A percentile compares a stretch with the other conserved stretches of the same genome.
Evolutionary conservation across 1,140 invertebrate genomes (phyloP).

Genomic region (Neoseiulus cucumeris): DNA sequence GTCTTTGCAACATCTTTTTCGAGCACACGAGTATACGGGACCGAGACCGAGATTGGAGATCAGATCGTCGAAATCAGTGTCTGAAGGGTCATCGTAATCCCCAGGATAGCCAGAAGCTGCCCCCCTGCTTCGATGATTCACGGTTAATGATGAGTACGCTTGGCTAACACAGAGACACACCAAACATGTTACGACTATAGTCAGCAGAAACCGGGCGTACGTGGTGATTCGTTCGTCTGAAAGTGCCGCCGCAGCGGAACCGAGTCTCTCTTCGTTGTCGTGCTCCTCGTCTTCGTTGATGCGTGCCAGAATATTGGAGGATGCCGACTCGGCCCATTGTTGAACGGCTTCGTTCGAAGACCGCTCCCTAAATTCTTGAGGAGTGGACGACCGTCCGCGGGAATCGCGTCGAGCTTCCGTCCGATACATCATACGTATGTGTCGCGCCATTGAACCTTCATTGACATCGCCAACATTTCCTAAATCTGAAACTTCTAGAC

Average conservation of each 20-base stretch:
- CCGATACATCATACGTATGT: neutral
- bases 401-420: neutral
- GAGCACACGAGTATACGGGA: neutral
- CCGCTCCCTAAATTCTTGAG: neutral
- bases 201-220: neutral
- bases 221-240: neutral
- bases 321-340: neutral
- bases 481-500: too few species aligned
- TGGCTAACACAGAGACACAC: constrained; percentile 1
- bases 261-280: neutral
- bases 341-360: neutral
- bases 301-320: neutral
- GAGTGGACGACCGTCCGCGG: neutral
- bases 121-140: neutral
- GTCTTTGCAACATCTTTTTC: constrained; percentile 9
- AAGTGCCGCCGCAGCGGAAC: neutral
- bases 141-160: constrained; percentile 9
- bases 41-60: constrained; percentile 10
- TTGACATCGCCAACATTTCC: neutral
- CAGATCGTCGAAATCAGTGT: neutral
- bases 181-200: constrained; percentile 1
- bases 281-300: neutral
- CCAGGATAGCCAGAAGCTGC: neutral
- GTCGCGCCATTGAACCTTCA: neutral
- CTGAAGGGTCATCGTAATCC: neutral